phyloP scores from a whole-genome alignment of 2,797 vertebrate genomes.

The Nothura maculosa region DNA sequence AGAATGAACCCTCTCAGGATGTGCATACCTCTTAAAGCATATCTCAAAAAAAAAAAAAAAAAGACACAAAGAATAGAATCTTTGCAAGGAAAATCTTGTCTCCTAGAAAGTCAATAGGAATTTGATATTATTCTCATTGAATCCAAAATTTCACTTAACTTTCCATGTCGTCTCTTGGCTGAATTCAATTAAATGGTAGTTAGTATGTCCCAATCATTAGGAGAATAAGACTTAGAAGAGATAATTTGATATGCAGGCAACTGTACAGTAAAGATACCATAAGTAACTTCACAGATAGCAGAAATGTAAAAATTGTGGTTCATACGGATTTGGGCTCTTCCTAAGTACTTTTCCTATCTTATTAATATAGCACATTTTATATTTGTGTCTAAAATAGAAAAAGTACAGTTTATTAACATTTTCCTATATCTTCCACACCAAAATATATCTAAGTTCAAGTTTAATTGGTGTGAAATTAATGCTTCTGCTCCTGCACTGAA shows the following conservation, averaged over 20 bases:
- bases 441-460: neutral
- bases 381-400: neutral
- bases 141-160: neutral
- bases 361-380: neutral
- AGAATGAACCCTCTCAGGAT: neutral
- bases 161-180: neutral
- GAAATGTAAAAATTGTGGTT: neutral
- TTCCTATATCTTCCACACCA: neutral
- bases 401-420: neutral
- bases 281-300: neutral
- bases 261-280: neutral
- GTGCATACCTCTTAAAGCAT: neutral
- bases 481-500: neutral
- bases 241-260: neutral
- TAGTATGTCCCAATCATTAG: accelerated
- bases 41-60: too few species aligned
- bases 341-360: neutral
- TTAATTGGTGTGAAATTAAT: neutral
- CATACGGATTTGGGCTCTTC: neutral
- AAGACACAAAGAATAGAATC: neutral
- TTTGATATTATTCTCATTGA: neutral
- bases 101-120: neutral
- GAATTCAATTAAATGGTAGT: neutral
- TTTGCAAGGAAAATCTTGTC: neutral
- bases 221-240: neutral